Base-by-base conservation (phyloP, 2,888 invertebrate genomes). In the Agrotis clavis region DNA sequence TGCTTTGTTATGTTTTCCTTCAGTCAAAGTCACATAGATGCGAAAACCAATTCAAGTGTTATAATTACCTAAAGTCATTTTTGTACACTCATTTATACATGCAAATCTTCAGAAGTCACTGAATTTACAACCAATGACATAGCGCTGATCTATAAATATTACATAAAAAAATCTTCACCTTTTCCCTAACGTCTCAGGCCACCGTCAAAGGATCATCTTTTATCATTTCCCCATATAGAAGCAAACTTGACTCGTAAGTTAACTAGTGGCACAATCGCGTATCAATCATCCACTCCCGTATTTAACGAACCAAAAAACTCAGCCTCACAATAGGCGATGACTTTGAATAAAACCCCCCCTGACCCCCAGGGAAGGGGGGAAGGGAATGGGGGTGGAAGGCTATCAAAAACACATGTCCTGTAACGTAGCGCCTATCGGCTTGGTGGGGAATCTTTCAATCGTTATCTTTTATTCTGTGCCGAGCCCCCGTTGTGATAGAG, bases 401-500 rank as follows among this genome's bases (percentile, higher is more conserved):
- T 85, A 91, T 92, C 90, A 90, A 85, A 85, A 88, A 90, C 92
- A 92, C 91, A 90, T 91, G 92, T 89, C 91, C 87, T 86, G 86
- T 83, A 90, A 78, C 85, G 72, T 82, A 85, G 85, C 83, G 86
- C 83, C 88, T 86, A 87, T 87, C 87, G 89, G 87, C 81, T 87
- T 85, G 87, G 85, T 78, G 81, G 84, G 83, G 89, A 89, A 91
- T 91, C 93, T 92, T 92, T 91, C 91, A 91, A 91, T 92, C 92
- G 90, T 91, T 92, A 92, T 91, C 91, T 92, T 92, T 91, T 90
- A 92, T 90, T 90, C 87, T 84, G 79, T 72, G 84, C 85, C 74
- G 85, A 73, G 76, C 83, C 77, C 83, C 89, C 76, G 83, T 74
- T 70, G 87, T 64, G 88, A 79, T 71, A 62, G 65, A 2, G 66